phyloP scores from a whole-genome alignment of 2,888 invertebrate genomes.

The Andrena marginata region DNA sequence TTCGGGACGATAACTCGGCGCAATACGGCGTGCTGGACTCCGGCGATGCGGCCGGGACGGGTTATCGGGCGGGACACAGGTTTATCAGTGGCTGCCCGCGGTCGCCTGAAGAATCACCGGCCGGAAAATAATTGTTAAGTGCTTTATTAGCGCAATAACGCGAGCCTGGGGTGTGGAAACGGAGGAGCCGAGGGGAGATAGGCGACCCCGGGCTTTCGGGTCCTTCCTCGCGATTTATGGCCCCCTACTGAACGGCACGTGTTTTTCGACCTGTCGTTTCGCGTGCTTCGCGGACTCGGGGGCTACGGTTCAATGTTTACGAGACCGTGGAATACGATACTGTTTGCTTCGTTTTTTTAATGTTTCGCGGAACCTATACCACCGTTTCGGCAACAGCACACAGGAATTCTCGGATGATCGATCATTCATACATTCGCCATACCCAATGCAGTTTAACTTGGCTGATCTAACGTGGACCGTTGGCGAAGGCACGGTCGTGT shows the following conservation, averaged over 20 bases:
- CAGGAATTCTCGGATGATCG: too few species aligned
- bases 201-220: conserved; percentile 34
- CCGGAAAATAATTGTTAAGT: conserved; percentile 75
- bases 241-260: conserved; percentile 13
- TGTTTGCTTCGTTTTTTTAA: background rate
- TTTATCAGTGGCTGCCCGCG: conserved; percentile 65
- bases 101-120: conserved; percentile 71
- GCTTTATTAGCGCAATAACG: conserved; percentile 74
- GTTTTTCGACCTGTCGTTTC: conserved; percentile 10
- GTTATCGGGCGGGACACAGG: conserved; percentile 65
- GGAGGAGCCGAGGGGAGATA: conserved; percentile 63
- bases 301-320: background rate
- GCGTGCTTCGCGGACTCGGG: background rate
- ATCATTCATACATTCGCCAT: too few species aligned
- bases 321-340: background rate
- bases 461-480: too few species aligned
- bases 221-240: conserved; percentile 52
- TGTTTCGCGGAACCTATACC: too few species aligned
- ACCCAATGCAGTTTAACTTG: too few species aligned
- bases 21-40: conserved; percentile 5
- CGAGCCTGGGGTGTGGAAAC: conserved; percentile 62
- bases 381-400: too few species aligned
- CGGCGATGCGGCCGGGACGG: conserved; percentile 36
- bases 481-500: too few species aligned
- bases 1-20: conserved; percentile 66